These are phyloP conservation scores for Phenganax stokvisi DNA, from an alignment of 92 coral and sea anemone genomes.

Conservation along the genomic window DNA sequence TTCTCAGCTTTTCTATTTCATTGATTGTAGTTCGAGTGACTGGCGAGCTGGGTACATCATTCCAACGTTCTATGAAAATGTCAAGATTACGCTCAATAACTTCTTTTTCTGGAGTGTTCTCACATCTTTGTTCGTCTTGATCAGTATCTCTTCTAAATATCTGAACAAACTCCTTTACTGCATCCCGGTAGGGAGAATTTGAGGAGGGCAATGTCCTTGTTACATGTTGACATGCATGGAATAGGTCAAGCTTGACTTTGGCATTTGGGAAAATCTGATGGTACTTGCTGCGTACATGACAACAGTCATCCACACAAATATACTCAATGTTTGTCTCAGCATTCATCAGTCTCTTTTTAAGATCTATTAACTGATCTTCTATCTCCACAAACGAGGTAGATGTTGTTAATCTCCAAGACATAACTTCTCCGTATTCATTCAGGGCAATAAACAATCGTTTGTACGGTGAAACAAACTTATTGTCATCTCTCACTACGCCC, in stretches of 20 bases:
- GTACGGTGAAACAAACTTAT: constrained; percentile 37
- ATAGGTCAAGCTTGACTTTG: constrained; percentile 50
- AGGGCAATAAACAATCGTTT: constrained; percentile 40
- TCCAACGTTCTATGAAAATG: constrained; percentile 42
- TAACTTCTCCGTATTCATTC: constrained; percentile 38
- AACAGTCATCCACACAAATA: constrained; percentile 55
- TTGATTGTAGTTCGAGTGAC: constrained; percentile 24
- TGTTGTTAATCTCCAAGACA: constrained; percentile 43
- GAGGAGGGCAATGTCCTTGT: constrained; percentile 30
- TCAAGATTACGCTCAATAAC: constrained; percentile 38
- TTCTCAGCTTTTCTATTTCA: constrained; percentile 46
- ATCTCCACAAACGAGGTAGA: constrained; percentile 27
- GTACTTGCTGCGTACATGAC: constrained; percentile 49
- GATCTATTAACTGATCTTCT: neutral
- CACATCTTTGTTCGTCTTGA: constrained; percentile 23
- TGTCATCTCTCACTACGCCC: constrained; percentile 32
- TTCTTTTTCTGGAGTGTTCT: constrained; percentile 11
- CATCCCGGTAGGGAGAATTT: constrained; percentile 3
- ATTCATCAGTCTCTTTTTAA: constrained; percentile 30
- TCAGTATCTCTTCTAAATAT: constrained; percentile 41
- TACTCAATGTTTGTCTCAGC: constrained; percentile 22
- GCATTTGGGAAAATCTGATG: constrained; percentile 37
- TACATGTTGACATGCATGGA: constrained; percentile 52
- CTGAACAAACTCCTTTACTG: constrained; percentile 45
- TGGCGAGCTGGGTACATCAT: constrained; percentile 35